Evolutionary conservation across 2,113 vertebrate species (phyloP).

Genomic region (Himantopus leucocephalus): DNA sequence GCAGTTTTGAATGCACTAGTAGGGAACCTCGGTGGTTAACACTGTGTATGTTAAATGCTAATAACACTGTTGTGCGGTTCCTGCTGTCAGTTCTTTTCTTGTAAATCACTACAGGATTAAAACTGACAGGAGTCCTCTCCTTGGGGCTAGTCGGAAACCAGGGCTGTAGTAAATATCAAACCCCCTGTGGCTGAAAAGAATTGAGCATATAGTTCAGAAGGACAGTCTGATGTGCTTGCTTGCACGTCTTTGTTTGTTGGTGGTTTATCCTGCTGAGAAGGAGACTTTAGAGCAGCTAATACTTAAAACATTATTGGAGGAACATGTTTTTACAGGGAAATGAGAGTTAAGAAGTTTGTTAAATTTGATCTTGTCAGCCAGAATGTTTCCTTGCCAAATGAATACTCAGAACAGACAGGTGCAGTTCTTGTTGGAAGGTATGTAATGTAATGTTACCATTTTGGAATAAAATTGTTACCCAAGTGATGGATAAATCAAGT

Average conservation of each 20-base stretch:
- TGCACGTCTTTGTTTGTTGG: background rate
- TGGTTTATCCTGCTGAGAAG: background rate
- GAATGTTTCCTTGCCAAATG: background rate
- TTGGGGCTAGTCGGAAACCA: background rate
- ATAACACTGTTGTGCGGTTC: background rate
- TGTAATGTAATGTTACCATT: background rate
- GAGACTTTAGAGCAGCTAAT: background rate
- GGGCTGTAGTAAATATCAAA: background rate
- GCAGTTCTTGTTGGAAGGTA: background rate
- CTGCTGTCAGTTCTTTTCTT: background rate
- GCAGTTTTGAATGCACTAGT: background rate
- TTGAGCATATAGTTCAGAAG: background rate
- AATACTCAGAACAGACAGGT: background rate
- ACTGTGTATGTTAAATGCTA: background rate
- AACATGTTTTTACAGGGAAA: background rate
- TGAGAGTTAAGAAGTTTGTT: background rate
- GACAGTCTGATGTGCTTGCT: background rate
- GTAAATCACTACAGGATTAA: background rate
- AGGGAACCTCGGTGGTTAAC: background rate
- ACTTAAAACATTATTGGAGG: background rate
- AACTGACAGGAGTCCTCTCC: background rate
- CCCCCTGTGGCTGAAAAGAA: background rate
- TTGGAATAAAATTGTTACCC: background rate
- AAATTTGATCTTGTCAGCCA: background rate
- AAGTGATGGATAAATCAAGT: background rate